Conservation (phyloP, 2,113 vertebrate genomes). For the Silurus asotus region DNA sequence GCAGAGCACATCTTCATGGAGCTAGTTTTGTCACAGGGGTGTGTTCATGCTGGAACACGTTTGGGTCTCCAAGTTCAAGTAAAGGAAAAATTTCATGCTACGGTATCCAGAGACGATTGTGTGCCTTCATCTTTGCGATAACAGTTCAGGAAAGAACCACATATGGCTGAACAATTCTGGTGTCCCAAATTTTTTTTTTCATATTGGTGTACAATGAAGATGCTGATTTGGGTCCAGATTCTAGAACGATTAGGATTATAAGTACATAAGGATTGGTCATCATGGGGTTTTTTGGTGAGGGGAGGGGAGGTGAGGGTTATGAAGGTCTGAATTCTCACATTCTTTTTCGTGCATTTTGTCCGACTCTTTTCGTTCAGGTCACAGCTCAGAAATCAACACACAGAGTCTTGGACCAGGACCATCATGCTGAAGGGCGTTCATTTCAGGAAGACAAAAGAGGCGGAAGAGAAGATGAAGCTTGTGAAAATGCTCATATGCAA, state of each 20-base stretch:
- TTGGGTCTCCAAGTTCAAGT: no score
- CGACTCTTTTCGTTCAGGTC: conserved; percentile 49
- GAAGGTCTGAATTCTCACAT: neutral
- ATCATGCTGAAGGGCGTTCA: conserved; percentile 31
- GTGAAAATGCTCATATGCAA: conserved; percentile 75
- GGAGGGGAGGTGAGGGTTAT: neutral
- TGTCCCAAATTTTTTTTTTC: no score
- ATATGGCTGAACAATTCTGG: no score
- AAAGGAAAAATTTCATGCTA: no score
- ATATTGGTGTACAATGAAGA: no score
- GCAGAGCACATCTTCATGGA: no score
- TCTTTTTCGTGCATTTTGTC: neutral
- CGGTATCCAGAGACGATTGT: no score
- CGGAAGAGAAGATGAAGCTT: conserved; percentile 39
- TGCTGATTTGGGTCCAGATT: neutral
- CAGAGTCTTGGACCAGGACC: conserved; percentile 4
- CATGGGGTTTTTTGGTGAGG: neutral
- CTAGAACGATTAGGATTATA: neutral
- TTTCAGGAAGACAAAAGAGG: conserved; percentile 23
- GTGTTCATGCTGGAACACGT: no score
- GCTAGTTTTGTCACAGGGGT: no score
- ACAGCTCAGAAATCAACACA: conserved; percentile 9
- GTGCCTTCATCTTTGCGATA: no score
- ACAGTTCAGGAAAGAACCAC: no score
- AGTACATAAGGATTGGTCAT: neutral